These are phyloP conservation scores for Drosophila leonis DNA, from an alignment of 2,888 invertebrate species.

Conservation along the genomic window DNA sequence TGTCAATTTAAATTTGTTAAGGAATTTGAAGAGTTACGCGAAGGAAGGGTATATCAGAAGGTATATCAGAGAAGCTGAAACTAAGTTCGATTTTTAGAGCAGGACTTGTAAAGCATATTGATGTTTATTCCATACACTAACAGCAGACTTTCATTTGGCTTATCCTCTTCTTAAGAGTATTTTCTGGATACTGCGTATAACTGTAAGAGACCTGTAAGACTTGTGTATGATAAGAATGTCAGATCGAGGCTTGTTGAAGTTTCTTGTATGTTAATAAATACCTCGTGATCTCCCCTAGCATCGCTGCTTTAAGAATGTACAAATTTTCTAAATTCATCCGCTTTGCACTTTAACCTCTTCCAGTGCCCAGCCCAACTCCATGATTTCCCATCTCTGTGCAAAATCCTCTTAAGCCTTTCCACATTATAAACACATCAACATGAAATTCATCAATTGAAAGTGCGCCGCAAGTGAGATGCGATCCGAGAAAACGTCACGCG, in stretches of 20 bases:
- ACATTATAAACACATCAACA: slow-evolving; percentile 60
- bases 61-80: not conserved
- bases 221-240: no score
- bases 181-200: no score
- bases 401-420: slow-evolving; percentile 31
- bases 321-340: not conserved
- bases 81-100: not conserved
- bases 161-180: no score
- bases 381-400: not conserved
- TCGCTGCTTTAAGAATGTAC: no score
- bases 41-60: not conserved
- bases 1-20: not conserved
- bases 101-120: no score
- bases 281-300: no score
- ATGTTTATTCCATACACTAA: no score
- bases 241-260: no score
- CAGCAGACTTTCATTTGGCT: no score
- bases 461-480: slow-evolving; percentile 37
- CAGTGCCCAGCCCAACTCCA: not conserved
- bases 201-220: no score
- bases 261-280: no score
- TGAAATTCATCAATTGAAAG: slow-evolving; percentile 61
- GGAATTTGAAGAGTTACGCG: not conserved
- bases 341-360: not conserved
- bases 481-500: slow-evolving; percentile 56